Conservation (phyloP, 2,888 invertebrate genomes). For the Lysandra bellargus region DNA sequence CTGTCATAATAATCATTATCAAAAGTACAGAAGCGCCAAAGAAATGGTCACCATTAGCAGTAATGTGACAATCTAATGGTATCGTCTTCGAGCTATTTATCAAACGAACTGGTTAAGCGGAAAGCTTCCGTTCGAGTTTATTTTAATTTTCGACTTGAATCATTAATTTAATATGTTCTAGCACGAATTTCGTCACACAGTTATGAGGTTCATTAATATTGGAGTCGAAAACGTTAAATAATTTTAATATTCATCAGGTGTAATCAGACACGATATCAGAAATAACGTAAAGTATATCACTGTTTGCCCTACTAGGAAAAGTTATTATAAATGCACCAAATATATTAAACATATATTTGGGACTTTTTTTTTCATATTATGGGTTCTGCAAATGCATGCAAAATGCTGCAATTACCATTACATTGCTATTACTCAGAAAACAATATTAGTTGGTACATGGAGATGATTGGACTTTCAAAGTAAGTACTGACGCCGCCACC, state of each 20-base stretch:
- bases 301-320: neutral
- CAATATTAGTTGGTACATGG: too few relatives aligned
- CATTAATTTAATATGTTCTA: slow-evolving; percentile 16
- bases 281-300: slow-evolving; percentile 15
- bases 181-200: slow-evolving; percentile 18
- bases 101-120: slow-evolving; percentile 24
- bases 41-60: slow-evolving; percentile 6
- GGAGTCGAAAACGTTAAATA: neutral
- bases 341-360: too few relatives aligned
- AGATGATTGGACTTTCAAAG: too few relatives aligned
- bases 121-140: slow-evolving; percentile 25
- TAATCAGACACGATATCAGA: slow-evolving; percentile 3
- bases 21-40: slow-evolving; percentile 17
- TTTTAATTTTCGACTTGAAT: slow-evolving; percentile 8
- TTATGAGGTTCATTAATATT: slow-evolving; percentile 27
- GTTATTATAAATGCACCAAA: neutral
- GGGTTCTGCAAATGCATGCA: too few relatives aligned
- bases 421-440: too few relatives aligned
- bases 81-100: slow-evolving; percentile 15
- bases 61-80: slow-evolving; percentile 21
- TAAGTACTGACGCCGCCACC: too few relatives aligned
- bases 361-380: too few relatives aligned
- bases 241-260: slow-evolving; percentile 13
- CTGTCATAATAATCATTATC: neutral
- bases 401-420: too few relatives aligned